Base-by-base conservation (phyloP, 2,113 vertebrate species). In the Anguilla japonica region DNA sequence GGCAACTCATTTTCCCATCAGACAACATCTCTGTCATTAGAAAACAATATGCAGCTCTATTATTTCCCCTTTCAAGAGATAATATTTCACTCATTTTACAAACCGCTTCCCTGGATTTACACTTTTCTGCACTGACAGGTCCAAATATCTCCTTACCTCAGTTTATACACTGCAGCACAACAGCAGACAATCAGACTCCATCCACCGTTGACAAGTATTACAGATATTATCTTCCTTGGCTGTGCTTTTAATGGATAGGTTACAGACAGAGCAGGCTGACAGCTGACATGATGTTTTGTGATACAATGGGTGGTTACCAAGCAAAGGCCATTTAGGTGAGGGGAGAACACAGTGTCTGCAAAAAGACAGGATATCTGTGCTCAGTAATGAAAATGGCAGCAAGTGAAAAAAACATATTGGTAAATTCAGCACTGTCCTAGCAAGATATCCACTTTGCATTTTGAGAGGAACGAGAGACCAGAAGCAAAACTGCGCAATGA, bases 221-320 rank as follows among this genome's bases (percentile, higher is more conserved):
- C n/a, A 75, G 26, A 75, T 75, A 75, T 75, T 75, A 75, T 75
- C 13, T n/a, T 75, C 71, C 71, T 75, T n/a, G 71, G 71, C 71
- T 75, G 34, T 75, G 71, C 71, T 75, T 75, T 75, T 75, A 75
- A 75, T 75, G 71, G 71, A 75, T 75, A 75, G 22, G 71, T 75
- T 75, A 75, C 71, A 9, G 71, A 34, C 34, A 29, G 71, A 13
- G n/a, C 71, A 75, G 71, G 71, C 71, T 75, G 71, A 75, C 71
- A n/a, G 71, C 71, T 75, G 71, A 75, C 71, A 75, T 75, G 71
- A 75, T 29, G 71, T 75, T 75, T 75, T 75, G 71, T 75, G 71
- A 75, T 75, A 75, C 71, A n/a, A n/a, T 75, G n/a, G 71, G 71
- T 75, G 71, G 71, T 75, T 75, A 75, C 71, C 5, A 75, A 75